Evolutionary conservation across 1,140 invertebrate species (phyloP), one percentile per base, ranked within the genome.

Genomic region (Cephus cinctus): DNA sequence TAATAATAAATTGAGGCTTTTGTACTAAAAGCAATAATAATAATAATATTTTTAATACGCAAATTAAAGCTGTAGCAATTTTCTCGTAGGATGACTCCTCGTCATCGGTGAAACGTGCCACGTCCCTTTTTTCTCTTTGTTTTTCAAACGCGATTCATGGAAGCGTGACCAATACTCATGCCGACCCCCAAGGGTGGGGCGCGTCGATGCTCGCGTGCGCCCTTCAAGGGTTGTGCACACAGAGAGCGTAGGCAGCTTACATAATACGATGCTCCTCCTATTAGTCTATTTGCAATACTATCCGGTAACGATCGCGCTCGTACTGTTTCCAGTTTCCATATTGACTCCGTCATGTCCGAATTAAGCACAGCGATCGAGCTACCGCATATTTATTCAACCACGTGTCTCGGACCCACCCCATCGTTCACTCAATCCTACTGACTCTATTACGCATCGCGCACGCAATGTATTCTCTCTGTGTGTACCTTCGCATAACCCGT

Each of bases 231-330:
- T 6, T 25, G 20, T n/a, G 46, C 12, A 5, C 5, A 44, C 46
- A 53, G 47, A 12, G 8, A 27, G 20, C 23, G 3, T 8, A 27
- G 16, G 23, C 4, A 15, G 34, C 25, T 30, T 38, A 39, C 32
- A 25, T 44, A 47, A 43, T 43, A 34, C 32, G 36, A 18, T 45
- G 38, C 40, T 22, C 12, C 32, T 23, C 38, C 45, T 59, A 50
- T 63, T 62, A 63, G 53, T 54, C 54, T 43, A 59, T 57, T 57
- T 55, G 50, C 55, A 52, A 58, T 56, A 59, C 49, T 61, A 65
- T 62, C 55, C 51, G 50, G n/a, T 52, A 60, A 51, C 42, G 50
- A 50, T 52, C 35, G 35, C n/a, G n/a, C n/a, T n/a, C n/a, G n/a
- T n/a, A n/a, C 42, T 58, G 51, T 65, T 65, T 62, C 52, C 50